These are phyloP conservation scores for Lipophrys pholis DNA, from an alignment of 2,113 vertebrate genomes.

Conservation along the genomic window DNA sequence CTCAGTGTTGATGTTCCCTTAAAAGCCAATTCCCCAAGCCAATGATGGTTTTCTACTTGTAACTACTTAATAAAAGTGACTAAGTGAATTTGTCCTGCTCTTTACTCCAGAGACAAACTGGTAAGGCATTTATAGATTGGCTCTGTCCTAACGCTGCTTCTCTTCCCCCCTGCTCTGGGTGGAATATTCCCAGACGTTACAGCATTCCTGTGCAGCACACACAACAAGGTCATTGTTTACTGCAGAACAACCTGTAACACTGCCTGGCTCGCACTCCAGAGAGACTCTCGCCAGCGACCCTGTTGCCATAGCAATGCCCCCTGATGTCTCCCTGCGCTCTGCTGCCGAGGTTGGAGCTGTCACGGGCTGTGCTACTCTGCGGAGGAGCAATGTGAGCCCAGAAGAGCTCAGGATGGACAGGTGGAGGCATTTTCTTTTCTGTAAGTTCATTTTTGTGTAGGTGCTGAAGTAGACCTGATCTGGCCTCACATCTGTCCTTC, in stretches of 20 bases:
- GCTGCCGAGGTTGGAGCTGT: slow-evolving; percentile 53
- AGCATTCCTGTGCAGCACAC: slow-evolving; percentile 85
- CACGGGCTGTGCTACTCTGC: slow-evolving; percentile 41
- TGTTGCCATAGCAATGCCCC: slow-evolving; percentile 76
- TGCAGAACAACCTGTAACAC: slow-evolving; percentile 86
- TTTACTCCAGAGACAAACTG: slow-evolving; percentile 50
- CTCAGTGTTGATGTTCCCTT: slow-evolving; percentile 40
- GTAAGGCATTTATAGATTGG: slow-evolving; percentile 43
- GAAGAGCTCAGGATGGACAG: slow-evolving; percentile 22
- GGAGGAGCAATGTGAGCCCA: slow-evolving; percentile 12
- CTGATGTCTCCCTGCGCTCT: slow-evolving; percentile 70
- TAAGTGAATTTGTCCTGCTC: slow-evolving; percentile 59
- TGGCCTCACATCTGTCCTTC: background rate
- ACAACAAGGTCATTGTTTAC: slow-evolving; percentile 89
- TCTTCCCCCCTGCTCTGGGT: slow-evolving; percentile 54
- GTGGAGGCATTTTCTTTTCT: background rate
- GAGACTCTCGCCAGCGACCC: slow-evolving; percentile 78
- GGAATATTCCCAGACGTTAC: slow-evolving; percentile 85
- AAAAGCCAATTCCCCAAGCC: slow-evolving; percentile 45
- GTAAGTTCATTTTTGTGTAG: no score
- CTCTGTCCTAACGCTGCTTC: slow-evolving; percentile 29
- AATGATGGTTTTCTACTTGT: slow-evolving; percentile 44
- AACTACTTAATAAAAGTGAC: slow-evolving; percentile 65
- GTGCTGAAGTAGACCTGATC: no score
- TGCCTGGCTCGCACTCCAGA: slow-evolving; percentile 79